Evolutionary conservation across 2,113 vertebrate species (phyloP).

Genomic region (Tangachromis dhanisi): DNA sequence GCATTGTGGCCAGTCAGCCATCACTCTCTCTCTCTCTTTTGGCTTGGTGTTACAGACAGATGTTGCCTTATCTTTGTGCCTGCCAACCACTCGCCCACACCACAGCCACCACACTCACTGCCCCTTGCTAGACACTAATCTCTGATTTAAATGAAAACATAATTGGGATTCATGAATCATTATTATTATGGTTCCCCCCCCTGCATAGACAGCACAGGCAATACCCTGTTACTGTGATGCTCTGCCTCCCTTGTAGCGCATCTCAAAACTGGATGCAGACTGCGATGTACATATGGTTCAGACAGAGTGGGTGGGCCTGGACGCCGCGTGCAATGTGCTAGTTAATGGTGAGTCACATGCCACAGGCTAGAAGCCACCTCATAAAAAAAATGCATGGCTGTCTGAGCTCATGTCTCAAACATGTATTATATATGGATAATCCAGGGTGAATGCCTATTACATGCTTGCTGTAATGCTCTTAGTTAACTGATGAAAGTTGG

Average conservation of each 20-base stretch:
- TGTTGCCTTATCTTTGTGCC: conserved; percentile 19
- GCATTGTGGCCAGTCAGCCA: background rate
- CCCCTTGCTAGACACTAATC: conserved; percentile 40
- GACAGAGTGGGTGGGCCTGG: conserved; percentile 3
- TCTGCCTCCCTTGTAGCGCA: conserved; percentile 17
- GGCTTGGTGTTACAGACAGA: conserved; percentile 37
- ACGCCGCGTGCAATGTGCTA: background rate
- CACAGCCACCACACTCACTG: conserved; percentile 6
- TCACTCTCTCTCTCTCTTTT: background rate
- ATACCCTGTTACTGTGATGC: conserved; percentile 48
- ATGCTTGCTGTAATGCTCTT: background rate
- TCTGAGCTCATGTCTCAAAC: background rate
- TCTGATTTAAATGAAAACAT: conserved; percentile 63
- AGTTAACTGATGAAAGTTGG: background rate
- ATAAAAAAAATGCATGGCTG: background rate
- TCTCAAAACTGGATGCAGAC: background rate
- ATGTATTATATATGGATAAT: conserved; percentile 21
- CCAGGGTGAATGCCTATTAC: background rate
- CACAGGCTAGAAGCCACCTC: background rate
- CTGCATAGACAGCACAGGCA: background rate
- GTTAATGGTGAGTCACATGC: conserved; percentile 18
- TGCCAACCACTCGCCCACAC: conserved; percentile 16
- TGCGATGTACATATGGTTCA: background rate
- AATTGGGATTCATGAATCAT: conserved; percentile 66
- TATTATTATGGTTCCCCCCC: background rate